Conservation (phyloP, 2,113 vertebrate genomes). For the Muntiacus muntjak region DNA sequence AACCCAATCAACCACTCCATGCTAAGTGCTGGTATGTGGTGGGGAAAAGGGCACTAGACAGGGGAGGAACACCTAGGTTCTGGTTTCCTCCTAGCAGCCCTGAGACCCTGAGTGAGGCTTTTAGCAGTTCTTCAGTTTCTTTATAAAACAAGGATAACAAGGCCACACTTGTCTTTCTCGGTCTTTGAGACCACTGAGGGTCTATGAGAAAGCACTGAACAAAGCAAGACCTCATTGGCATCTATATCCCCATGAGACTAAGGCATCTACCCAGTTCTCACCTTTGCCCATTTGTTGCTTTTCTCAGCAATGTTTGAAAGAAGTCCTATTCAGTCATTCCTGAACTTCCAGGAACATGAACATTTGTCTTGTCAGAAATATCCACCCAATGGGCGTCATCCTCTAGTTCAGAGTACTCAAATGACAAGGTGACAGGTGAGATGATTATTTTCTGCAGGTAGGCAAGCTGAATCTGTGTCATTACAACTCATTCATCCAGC, state of each 20-base stretch:
- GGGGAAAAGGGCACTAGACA: not conserved
- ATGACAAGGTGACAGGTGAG: not conserved
- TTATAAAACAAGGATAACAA: slow-evolving; percentile 27
- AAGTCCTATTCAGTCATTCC: not conserved
- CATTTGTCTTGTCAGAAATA: not conserved
- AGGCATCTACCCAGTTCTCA: not conserved
- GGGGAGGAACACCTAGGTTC: not conserved
- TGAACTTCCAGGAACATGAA: not conserved
- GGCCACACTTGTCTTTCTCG: not conserved
- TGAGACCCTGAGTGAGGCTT: not conserved
- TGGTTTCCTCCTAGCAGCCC: not conserved
- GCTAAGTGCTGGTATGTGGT: not conserved
- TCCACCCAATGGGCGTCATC: not conserved
- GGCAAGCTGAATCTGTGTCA: not conserved
- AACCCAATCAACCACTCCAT: not conserved
- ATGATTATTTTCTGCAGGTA: not conserved
- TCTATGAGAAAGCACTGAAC: not conserved
- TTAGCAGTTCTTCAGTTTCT: slow-evolving; percentile 10
- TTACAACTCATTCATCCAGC: not conserved
- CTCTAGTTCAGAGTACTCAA: not conserved
- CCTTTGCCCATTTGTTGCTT: not conserved
- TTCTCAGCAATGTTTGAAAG: not conserved
- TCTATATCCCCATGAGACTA: not conserved
- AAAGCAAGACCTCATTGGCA: slow-evolving; percentile 6
- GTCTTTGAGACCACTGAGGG: not conserved